These are phyloP conservation scores for Zaprionus nigranus DNA, from an alignment of 1,140 invertebrate species.

Conservation along the genomic window DNA sequence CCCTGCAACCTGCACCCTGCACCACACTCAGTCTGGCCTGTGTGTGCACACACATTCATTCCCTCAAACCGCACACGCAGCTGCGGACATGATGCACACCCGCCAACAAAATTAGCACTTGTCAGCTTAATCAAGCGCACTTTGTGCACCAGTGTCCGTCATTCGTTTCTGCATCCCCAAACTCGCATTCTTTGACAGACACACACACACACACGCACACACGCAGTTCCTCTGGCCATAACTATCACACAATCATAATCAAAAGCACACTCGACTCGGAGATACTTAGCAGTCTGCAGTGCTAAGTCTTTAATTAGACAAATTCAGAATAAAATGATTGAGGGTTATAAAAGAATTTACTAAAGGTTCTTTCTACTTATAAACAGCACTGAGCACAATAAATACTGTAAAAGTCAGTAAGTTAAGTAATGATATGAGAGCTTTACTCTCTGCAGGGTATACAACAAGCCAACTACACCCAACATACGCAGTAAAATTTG, in stretches of 20 bases:
- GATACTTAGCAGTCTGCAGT: not conserved
- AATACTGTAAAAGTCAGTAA: too few species aligned
- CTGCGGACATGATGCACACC: constrained; percentile 59
- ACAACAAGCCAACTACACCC: too few species aligned
- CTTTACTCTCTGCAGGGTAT: too few species aligned
- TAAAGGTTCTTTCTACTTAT: too few species aligned
- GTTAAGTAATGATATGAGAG: too few species aligned
- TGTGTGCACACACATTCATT: not conserved
- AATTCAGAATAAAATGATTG: too few species aligned
- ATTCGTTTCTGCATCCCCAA: constrained; percentile 54
- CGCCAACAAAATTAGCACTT: constrained; percentile 84
- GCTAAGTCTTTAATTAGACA: too few species aligned
- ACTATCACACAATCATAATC: constrained; percentile 53
- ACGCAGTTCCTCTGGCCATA: constrained; percentile 31
- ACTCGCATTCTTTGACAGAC: constrained; percentile 13
- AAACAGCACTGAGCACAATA: too few species aligned
- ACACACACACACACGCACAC: constrained; percentile 42
- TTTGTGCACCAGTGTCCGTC: constrained; percentile 83
- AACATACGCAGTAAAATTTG: not conserved
- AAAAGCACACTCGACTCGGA: not conserved
- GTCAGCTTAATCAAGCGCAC: constrained; percentile 84
- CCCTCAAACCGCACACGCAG: constrained; percentile 31
- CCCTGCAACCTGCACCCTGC: not conserved
- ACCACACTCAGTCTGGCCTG: not conserved
- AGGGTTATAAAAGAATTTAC: too few species aligned